Evolutionary conservation across 2,113 vertebrate species (phyloP), one percentile per base, ranked within the genome.

Genomic region (Xyrauchen texanus): DNA sequence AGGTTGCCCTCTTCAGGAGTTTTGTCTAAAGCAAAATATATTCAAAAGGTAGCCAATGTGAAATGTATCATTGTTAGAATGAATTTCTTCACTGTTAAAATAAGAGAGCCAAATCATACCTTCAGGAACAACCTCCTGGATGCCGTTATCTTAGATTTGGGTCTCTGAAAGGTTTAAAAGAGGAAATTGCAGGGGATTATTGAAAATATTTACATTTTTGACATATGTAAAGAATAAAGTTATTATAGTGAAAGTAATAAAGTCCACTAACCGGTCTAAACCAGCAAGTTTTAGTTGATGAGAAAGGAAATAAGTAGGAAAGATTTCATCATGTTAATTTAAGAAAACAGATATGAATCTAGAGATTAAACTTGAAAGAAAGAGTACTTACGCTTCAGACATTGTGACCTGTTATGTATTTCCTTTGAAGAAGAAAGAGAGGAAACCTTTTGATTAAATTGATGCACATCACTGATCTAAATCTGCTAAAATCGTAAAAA

Each of bases 91-190:
- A 34, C 21, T 34, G 21, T 34, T 34, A 34, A 34, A 34, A 34
- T 34, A 34, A 34, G 21, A 34, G 21, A 34, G 21, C 21, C 52
- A 67, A 45, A 16, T 52, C 34, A 52, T 88, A 92, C 92, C 91
- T 92, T 93, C 16, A 93, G 85, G 72, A 87, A 91, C 62, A 93
- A 86, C 84, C 92, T 89, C 66, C 91, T 88, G 53, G 92, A 93
- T 45, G 91, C 92, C 64, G 88, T 75, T 71, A 92, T 92, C 68
- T 93, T 92, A 49, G 91, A 88, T 85, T 91, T 91, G 53, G 69
- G 74, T 78, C 52, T 90, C 89, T 92, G 79, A 62, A 77, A 73
- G 7, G 42, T 57, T 60, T 4, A 68, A 3, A 7, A 34, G 21
- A 34, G 21, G 21, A 34, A 34, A 34, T 34, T 34, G 21, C 21